phyloP scores from a whole-genome alignment of 2,797 vertebrate species.

The Semaprochilodus insignis region DNA sequence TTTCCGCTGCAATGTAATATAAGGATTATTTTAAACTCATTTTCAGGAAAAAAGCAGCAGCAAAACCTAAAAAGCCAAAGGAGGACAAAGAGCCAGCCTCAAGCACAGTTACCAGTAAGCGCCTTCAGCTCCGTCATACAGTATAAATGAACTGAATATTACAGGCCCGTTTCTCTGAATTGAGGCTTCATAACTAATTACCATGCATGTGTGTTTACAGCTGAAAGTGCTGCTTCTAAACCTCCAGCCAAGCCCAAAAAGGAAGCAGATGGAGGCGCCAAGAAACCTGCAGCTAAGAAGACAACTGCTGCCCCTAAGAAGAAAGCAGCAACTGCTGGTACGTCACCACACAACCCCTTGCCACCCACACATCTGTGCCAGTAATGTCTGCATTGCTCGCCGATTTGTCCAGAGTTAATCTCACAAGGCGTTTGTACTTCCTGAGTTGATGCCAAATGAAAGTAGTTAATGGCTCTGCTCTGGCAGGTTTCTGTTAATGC shows the following conservation, averaged over 20 bases:
- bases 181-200: not conserved
- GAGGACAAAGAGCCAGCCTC: conserved; percentile 36
- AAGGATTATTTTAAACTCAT: not conserved
- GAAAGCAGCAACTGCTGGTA: conserved; percentile 66
- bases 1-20: not conserved
- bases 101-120: conserved; percentile 70
- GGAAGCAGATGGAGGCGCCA: conserved; percentile 57
- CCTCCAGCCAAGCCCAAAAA: conserved; percentile 68
- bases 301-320: conserved; percentile 67
- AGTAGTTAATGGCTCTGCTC: not conserved
- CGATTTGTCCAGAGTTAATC: not conserved
- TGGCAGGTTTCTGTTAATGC: not conserved
- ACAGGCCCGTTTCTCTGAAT: not conserved
- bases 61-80: conserved; percentile 62
- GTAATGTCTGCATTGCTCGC: not conserved
- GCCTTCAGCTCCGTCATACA: not conserved
- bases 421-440: not conserved
- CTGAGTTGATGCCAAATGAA: not conserved
- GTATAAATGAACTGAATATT: not conserved
- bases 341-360: too few species aligned
- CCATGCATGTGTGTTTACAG: not conserved
- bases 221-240: conserved; percentile 54
- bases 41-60: conserved; percentile 69
- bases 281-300: conserved; percentile 69
- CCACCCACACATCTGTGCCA: not conserved